Percentiles rank a stretch among this genome's conserved stretches.
phyloP scores from a whole-genome alignment of 2,888 invertebrate genomes.

The Camptogramma bilineatum region DNA sequence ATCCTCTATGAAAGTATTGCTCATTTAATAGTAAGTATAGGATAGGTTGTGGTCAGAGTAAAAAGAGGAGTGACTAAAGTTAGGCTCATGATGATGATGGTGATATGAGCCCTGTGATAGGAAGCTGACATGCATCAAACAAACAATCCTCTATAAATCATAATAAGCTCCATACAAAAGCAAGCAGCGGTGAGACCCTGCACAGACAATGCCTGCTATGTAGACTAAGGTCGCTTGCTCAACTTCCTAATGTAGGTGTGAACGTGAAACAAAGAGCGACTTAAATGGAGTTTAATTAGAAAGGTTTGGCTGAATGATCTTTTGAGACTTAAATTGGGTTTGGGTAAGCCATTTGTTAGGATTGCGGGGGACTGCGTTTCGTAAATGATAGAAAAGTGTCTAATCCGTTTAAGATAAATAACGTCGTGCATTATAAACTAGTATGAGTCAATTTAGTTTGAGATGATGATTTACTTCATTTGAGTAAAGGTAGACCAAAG shows the following conservation, averaged over 20 bases:
- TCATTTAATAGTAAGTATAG: no score
- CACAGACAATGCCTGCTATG: slow-evolving; percentile 59
- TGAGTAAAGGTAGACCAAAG: no score
- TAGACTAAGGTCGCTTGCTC: slow-evolving; percentile 71
- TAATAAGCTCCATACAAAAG: slow-evolving; percentile 11
- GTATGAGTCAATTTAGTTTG: no score
- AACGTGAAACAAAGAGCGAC: slow-evolving; percentile 26
- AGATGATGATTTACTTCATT: no score
- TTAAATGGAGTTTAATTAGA: slow-evolving; percentile 23
- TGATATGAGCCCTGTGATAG: neutral
- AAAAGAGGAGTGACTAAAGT: no score
- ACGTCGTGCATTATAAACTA: no score
- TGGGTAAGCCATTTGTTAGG: neutral
- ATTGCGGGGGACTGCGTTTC: slow-evolving; percentile 9
- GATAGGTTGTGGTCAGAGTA: no score
- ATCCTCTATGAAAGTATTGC: no score
- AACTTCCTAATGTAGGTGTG: slow-evolving; percentile 51
- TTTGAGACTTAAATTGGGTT: slow-evolving; percentile 1
- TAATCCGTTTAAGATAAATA: no score
- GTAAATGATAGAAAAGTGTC: slow-evolving; percentile 1
- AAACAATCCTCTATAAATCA: neutral
- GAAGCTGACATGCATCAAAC: slow-evolving; percentile 1
- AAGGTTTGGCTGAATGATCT: slow-evolving; percentile 16
- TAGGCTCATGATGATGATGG: no score
- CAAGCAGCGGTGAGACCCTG: slow-evolving; percentile 32